Evolutionary conservation across 2,888 invertebrate species (phyloP), one percentile per base, ranked within the genome.

Genomic region (Cheilosia soror): DNA sequence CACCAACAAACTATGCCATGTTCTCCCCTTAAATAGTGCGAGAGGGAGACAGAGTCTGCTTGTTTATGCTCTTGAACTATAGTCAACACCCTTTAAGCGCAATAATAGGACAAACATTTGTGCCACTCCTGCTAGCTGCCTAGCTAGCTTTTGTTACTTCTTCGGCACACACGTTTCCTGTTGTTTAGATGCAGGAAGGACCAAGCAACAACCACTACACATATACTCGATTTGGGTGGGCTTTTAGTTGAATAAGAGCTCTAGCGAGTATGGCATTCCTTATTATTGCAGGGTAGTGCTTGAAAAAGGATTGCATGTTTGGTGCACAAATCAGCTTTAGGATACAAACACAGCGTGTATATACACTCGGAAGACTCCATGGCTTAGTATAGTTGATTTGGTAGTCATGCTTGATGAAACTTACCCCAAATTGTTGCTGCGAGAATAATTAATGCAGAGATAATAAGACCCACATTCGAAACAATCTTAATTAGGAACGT

Each of bases 381-480:
- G 58, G 55, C 15, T 37, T 37, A 37, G 37, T 11, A 37, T 37
- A 37, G 37, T 37, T 37, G 33, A 58, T 37, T 75, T 47, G 13
- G 65, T 76, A 63, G 60, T 25, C 42, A 55, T 49, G 62, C 44
- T 63, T 65, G 84, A 88, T 75, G 73, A 44, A 79, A 90, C 91
- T 91, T 89, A 92, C 92, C 88, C 89, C 90, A 91, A 77, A 92
- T 89, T 55, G 91, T 90, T 60, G 88, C 87, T 66, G 88, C 87
- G 65, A 91, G 86, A 55, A 91, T 87, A 72, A 91, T 69, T 37
- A 90, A 79, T n/a, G 89, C 89, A 15, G 90, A 90, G 47, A 90
- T 87, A 33, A 92, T 89, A 63, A 91, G 88, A 57, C 91, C 90
- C 73, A 92, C 81, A 88, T 92, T 91, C 44, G 92, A 90, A 55